Evolutionary conservation across 1,140 invertebrate genomes (phyloP).

Genomic region (Nephila pilipes): DNA sequence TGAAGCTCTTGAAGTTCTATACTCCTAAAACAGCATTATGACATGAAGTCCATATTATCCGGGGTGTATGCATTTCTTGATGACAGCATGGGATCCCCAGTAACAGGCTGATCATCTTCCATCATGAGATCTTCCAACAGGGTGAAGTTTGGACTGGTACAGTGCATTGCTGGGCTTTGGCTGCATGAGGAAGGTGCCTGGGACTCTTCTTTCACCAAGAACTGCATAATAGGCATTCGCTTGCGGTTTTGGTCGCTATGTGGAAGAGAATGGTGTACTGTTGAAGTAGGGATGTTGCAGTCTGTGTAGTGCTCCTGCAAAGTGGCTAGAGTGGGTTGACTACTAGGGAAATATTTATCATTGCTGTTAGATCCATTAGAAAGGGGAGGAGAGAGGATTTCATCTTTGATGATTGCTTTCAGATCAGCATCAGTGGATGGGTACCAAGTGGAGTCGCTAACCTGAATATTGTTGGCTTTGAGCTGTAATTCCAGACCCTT

Average conservation of each 20-base stretch:
- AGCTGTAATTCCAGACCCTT: constrained; percentile 58
- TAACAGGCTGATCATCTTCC: constrained; percentile 65
- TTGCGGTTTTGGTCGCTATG: constrained; percentile 41
- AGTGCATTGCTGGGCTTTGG: constrained; percentile 41
- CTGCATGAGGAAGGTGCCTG: constrained; percentile 53
- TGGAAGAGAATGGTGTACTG: not conserved
- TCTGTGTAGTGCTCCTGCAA: constrained; percentile 37
- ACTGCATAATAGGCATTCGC: constrained; percentile 46
- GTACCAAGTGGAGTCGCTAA: constrained; percentile 56
- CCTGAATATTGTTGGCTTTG: constrained; percentile 25
- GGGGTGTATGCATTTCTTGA: constrained; percentile 43
- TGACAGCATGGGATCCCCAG: constrained; percentile 56
- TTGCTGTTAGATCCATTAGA: not conserved
- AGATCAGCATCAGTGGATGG: constrained; percentile 58
- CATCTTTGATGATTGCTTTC: constrained; percentile 63
- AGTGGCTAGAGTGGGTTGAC: not conserved
- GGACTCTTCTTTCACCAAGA: constrained; percentile 53
- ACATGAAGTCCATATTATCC: constrained; percentile 67
- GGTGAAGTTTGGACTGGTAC: not conserved
- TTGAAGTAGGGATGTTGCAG: not conserved
- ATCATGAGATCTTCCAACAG: constrained; percentile 61
- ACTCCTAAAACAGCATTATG: not conserved
- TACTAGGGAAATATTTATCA: not conserved
- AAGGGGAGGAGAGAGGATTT: not conserved
- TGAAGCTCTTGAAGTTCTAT: constrained; percentile 3